Conservation (phyloP, 2,888 invertebrate species). For the Eulithis testata region DNA sequence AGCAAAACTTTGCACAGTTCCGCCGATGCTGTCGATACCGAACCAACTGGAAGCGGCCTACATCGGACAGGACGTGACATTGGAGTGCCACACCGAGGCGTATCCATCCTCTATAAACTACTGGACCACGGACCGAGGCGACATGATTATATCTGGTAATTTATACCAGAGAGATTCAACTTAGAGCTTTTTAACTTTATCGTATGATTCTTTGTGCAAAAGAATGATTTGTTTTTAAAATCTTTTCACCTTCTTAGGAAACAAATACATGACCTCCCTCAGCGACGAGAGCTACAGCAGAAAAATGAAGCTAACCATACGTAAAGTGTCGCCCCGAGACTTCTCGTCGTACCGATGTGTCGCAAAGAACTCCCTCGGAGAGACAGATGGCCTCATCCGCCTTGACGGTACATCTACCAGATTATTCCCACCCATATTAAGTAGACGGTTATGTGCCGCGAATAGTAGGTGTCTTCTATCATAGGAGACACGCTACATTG, state of each 20-base stretch:
- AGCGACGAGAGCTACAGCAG: conserved; percentile 94
- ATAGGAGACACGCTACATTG: conserved; percentile 38
- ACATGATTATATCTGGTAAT: conserved; percentile 96
- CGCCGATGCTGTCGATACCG: conserved; percentile 96
- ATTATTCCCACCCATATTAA: conserved; percentile 47
- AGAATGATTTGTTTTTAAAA: background rate
- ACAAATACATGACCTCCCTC: conserved; percentile 93
- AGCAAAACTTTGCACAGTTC: conserved; percentile 85
- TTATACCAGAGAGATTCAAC: background rate
- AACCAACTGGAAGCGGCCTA: conserved; percentile 96
- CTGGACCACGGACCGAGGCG: conserved; percentile 96
- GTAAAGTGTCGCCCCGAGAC: conserved; percentile 90
- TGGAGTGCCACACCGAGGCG: conserved; percentile 96
- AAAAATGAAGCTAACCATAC: conserved; percentile 95
- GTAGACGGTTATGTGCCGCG: conserved; percentile 36
- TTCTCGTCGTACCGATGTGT: conserved; percentile 96
- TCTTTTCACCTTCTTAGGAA: conserved; percentile 82
- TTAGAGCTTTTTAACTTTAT: too few species aligned
- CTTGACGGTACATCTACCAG: conserved; percentile 89
- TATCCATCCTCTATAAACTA: conserved; percentile 97
- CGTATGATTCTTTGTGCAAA: too few species aligned
- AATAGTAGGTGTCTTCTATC: conserved; percentile 34
- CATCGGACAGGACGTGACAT: conserved; percentile 93
- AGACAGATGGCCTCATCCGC: conserved; percentile 95
- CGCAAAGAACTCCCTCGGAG: conserved; percentile 95